Evolutionary conservation across 2,113 vertebrate genomes (phyloP), one percentile per base, ranked within the genome.

Genomic region (Cyphomyrus discorhynchus): DNA sequence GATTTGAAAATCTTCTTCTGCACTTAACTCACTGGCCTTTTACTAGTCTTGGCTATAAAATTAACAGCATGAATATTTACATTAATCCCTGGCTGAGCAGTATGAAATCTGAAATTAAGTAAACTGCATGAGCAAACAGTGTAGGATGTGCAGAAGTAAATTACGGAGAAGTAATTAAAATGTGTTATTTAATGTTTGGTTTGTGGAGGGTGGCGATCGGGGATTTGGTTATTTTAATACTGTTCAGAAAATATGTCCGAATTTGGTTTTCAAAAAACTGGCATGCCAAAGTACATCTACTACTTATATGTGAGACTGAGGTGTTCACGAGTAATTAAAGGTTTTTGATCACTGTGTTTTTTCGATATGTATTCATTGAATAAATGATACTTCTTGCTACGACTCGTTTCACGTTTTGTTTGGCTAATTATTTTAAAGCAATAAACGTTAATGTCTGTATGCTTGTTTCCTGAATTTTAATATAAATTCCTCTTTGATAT

Each of bases 21-120:
- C 45, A 13, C 27, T 82, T 70, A 39, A 50, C 27, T 74, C 46
- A 15, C 31, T 53, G 27, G n/a, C 5, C 7, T n/a, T 5, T 47
- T 47, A 74, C 62, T 47, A 88, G 3, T 15, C 45, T 89, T 24
- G n/a, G 21, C 77, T 80, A 80, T 83, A 47, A 42, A n/a, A 39
- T 88, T 62, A 89, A 83, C 35, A 50, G 15, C 88, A 74, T 47
- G 62, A 45, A 53, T 45, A 45, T 87, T 70, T 70, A 39, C 77
- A 39, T 87, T 87, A 87, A 53, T 27, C 27, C 10, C n/a, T 53
- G 10, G 19, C 52, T 45, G 31, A 89, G 49, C 31, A 82, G 11
- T 19, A 89, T 83, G 15, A 80, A 24, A 31, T 80, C 66, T 89
- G 66, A 89, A 89, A 50, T 47, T 74, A 27, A 88, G 27, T 89